Conservation (phyloP, 2,797 vertebrate genomes). For the Sylvia borin region DNA sequence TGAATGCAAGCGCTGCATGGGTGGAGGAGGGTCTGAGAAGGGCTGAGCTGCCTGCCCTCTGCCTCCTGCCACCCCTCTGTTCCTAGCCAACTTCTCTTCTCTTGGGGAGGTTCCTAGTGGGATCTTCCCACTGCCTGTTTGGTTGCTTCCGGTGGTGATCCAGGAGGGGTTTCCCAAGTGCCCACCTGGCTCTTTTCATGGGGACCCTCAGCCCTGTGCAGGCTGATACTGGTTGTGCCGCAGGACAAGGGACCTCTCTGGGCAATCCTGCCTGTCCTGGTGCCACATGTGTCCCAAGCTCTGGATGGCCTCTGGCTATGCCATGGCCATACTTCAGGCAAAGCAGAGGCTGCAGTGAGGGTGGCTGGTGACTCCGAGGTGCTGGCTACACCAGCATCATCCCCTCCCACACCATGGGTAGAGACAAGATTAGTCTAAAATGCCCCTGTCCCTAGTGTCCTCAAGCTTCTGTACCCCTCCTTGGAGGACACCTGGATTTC, state of each 20-base stretch:
- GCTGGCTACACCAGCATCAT: neutral
- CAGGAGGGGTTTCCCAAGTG: neutral
- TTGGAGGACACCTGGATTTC: neutral
- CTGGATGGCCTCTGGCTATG: neutral
- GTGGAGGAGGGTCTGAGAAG: neutral
- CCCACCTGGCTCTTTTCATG: neutral
- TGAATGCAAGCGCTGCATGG: neutral
- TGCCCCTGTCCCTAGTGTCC: neutral
- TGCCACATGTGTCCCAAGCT: neutral
- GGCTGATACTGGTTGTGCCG: neutral
- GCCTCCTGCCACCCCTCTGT: neutral
- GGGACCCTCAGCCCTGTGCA: neutral
- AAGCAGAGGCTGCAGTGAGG: neutral
- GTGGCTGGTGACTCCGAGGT: neutral
- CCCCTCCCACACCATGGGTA: neutral
- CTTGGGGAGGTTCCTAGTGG: neutral
- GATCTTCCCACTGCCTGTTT: neutral
- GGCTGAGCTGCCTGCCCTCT: neutral
- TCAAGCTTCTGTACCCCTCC: neutral
- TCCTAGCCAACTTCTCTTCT: neutral
- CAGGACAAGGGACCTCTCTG: neutral
- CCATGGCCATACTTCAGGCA: rapidly evolving
- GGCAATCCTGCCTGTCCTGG: neutral
- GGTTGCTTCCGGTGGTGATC: neutral
- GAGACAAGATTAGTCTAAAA: neutral